Conservation (phyloP, 2,797 vertebrate species). For the Coccyzus lansbergi region DNA sequence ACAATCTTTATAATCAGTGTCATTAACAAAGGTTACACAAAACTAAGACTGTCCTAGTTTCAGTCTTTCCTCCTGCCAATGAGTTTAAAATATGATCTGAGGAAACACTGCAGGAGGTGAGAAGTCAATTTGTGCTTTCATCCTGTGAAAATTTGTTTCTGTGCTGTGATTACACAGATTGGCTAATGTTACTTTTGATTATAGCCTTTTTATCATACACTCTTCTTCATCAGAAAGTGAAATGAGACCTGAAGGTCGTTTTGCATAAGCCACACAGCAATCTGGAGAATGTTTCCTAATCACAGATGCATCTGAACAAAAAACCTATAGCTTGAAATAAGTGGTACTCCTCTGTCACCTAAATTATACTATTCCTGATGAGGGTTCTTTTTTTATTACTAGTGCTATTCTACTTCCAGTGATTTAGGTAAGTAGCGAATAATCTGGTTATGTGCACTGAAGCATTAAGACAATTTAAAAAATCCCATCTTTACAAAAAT, state of each 20-base stretch:
- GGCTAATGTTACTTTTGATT: background rate
- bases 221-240: background rate
- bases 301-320: background rate
- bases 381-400: background rate
- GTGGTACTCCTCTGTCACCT: background rate
- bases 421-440: background rate
- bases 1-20: background rate
- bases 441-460: background rate
- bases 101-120: background rate
- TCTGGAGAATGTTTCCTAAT: background rate
- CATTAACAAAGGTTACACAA: background rate
- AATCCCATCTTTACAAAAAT: background rate
- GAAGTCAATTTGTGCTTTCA: background rate
- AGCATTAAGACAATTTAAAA: background rate
- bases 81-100: conserved; percentile 3
- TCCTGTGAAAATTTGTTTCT: background rate
- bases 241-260: background rate
- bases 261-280: background rate
- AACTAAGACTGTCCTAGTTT: background rate
- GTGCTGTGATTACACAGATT: background rate
- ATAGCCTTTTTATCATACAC: background rate
- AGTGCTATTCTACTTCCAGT: background rate
- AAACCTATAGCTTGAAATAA: background rate
- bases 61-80: background rate
- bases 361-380: background rate